Evolutionary conservation across 2,797 vertebrate genomes (phyloP).

Genomic region (Pseudochirops cupreus): DNA sequence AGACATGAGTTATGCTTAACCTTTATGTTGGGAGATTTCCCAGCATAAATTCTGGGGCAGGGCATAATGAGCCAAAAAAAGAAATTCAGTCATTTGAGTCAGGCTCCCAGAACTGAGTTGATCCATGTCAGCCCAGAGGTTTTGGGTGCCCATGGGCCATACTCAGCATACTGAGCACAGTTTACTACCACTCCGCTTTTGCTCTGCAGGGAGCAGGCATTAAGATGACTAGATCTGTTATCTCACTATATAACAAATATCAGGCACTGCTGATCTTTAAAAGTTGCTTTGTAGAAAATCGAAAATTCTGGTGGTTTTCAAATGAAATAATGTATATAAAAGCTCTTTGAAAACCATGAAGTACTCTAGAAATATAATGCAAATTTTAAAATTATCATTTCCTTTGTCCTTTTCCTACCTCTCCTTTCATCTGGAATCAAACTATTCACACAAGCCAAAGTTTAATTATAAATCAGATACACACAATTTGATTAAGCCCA

Average conservation of each 20-base stretch:
- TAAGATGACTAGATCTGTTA: background rate
- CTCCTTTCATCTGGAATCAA: conserved; percentile 38
- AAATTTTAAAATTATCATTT: background rate
- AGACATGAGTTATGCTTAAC: background rate
- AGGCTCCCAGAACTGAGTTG: background rate
- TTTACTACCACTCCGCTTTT: background rate
- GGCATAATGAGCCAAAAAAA: background rate
- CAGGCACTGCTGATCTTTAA: background rate
- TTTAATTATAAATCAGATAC: conserved; percentile 78
- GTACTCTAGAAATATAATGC: background rate
- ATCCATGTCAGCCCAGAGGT: background rate
- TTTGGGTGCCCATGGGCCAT: background rate
- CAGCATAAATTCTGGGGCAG: background rate
- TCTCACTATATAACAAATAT: background rate
- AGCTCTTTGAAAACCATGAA: background rate
- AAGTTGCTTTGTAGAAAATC: background rate
- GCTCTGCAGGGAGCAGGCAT: background rate
- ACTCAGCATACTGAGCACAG: background rate
- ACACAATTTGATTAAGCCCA: conserved; percentile 69
- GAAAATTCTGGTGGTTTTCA: background rate
- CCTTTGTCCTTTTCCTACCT: background rate
- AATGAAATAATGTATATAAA: background rate
- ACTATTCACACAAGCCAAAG: conserved; percentile 25
- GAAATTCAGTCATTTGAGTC: background rate
- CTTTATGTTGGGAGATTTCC: background rate